phyloP scores from a whole-genome alignment of 2,797 vertebrate species.

The Chromobotia macracanthus region DNA sequence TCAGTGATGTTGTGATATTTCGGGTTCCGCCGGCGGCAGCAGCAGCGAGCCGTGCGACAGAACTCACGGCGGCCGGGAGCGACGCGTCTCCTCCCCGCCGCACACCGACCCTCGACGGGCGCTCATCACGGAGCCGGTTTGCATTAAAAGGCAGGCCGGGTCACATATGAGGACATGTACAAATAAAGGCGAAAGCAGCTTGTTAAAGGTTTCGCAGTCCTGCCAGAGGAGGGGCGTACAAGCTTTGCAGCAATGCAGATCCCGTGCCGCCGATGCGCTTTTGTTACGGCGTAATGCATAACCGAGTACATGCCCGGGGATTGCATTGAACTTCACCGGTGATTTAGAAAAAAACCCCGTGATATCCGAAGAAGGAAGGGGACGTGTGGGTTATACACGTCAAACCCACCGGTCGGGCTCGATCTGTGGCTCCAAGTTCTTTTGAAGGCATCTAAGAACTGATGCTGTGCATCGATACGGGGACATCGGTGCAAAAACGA shows the following conservation, averaged over 20 bases:
- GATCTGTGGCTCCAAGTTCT: conserved; percentile 60
- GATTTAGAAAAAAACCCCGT: conserved; percentile 39
- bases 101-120: conserved; percentile 64
- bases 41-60: conserved; percentile 73
- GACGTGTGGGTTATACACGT: conserved; percentile 54
- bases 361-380: conserved; percentile 51
- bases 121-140: conserved; percentile 48
- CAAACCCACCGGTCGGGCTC: conserved; percentile 58
- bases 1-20: not conserved
- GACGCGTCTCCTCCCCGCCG: conserved; percentile 60
- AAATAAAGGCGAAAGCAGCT: conserved; percentile 62
- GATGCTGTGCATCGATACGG: conserved; percentile 64
- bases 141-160: conserved; percentile 55
- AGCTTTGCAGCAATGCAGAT: conserved; percentile 82
- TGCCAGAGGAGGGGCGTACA: conserved; percentile 78
- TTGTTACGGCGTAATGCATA: conserved; percentile 72
- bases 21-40: conserved; percentile 76
- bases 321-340: conserved; percentile 50
- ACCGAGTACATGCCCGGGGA: conserved; percentile 61
- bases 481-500: conserved; percentile 52
- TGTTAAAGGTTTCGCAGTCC: conserved; percentile 74
- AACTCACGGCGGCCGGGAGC: conserved; percentile 60
- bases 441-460: conserved; percentile 59
- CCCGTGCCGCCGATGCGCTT: conserved; percentile 66
- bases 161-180: conserved; percentile 62